A percentile compares a stretch with the other conserved stretches of the same genome.
phyloP scores from a whole-genome alignment of 2,888 invertebrate species.

The Nysson spinosus region DNA sequence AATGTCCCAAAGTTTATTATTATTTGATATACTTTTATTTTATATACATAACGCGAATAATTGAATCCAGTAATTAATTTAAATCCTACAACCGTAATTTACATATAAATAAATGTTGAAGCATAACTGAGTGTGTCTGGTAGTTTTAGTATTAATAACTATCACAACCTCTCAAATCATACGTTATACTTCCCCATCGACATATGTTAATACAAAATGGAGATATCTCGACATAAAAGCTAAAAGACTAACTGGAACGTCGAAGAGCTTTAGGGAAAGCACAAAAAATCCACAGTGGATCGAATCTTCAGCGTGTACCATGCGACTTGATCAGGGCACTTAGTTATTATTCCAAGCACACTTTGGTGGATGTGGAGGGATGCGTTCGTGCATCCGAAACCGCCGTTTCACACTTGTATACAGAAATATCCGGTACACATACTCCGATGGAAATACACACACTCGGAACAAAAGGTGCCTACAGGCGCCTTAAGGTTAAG shows the following conservation, averaged over 20 bases:
- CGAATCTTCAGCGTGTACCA: slow-evolving; percentile 37
- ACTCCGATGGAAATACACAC: neutral
- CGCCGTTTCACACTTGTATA: slow-evolving; percentile 1
- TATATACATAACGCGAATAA: no score
- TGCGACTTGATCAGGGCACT: slow-evolving; percentile 33
- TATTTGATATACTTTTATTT: no score
- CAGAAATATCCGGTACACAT: neutral
- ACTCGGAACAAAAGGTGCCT: neutral
- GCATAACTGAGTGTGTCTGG: no score
- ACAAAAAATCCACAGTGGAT: slow-evolving; percentile 14
- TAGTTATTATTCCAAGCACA: slow-evolving; percentile 39
- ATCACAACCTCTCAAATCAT: no score
- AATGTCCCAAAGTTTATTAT: no score
- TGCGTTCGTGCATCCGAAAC: slow-evolving; percentile 26
- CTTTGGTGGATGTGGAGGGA: slow-evolving; percentile 7
- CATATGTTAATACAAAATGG: no score
- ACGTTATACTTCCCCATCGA: no score
- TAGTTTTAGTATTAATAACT: no score
- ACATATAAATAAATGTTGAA: no score
- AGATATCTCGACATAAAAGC: no score
- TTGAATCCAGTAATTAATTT: no score
- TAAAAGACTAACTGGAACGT: neutral
- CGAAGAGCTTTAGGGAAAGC: neutral
- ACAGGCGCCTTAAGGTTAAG: slow-evolving; percentile 3
- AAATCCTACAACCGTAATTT: no score